A percentile compares a stretch with the other conserved stretches of the same genome.
phyloP scores from a whole-genome alignment of 2,888 invertebrate genomes.

The Sphinx pinastri region DNA sequence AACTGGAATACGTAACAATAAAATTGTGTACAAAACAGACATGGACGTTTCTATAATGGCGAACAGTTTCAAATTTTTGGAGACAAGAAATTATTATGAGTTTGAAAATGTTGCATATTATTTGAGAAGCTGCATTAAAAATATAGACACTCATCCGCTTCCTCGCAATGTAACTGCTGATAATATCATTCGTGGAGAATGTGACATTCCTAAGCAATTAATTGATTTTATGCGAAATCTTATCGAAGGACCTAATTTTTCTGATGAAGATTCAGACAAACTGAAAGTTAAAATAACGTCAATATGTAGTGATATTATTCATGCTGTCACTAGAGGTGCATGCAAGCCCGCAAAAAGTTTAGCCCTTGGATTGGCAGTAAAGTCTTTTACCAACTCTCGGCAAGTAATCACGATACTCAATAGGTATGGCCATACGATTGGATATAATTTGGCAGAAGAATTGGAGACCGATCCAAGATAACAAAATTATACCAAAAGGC shows the following conservation, averaged over 20 bases:
- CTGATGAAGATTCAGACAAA: neutral
- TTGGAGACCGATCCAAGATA: constrained; percentile 33
- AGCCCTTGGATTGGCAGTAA: too few relatives aligned
- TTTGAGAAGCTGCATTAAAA: constrained; percentile 1
- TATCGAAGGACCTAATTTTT: neutral
- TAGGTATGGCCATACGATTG: constrained; percentile 48
- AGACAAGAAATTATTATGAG: neutral
- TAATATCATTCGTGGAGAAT: constrained; percentile 3
- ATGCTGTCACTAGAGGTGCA: neutral
- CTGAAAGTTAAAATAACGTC: neutral
- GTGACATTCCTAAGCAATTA: neutral
- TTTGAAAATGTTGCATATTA: constrained; percentile 4
- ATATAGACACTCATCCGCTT: neutral
- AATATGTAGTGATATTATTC: constrained; percentile 4
- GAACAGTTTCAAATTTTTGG: neutral
- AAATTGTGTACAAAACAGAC: too few relatives aligned
- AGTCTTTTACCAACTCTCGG: constrained; percentile 4
- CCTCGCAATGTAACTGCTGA: neutral
- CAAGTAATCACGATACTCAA: constrained; percentile 31
- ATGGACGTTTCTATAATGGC: too few relatives aligned
- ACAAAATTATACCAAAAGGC: neutral
- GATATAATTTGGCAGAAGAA: constrained; percentile 44
- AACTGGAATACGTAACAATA: too few relatives aligned
- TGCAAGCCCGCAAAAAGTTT: neutral
- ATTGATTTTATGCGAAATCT: constrained; percentile 1